Base-by-base conservation (phyloP, 1,140 invertebrate genomes). In the Drosophila kepulauana region DNA sequence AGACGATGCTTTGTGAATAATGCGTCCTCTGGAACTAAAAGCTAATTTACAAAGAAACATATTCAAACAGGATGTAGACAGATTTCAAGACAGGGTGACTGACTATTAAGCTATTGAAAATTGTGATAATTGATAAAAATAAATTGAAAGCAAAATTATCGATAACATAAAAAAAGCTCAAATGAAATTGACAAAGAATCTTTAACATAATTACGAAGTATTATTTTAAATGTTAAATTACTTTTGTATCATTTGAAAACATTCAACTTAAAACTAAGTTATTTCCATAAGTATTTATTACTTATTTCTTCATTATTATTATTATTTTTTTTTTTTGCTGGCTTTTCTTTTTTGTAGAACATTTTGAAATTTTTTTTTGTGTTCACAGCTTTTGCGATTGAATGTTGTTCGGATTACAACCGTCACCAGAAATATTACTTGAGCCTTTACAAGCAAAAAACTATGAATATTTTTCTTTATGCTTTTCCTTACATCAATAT, bases 261-360 rank as follows among this genome's bases (percentile, higher is more conserved):
- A 74, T 88, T 78, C 8, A 78, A 52, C 84, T 88, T 89, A 88
- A 48, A 57, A 25, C 66, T 81, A 78, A 67, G 8, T 54, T 58
- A 65, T 68, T 57, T 69, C 52, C 45, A 68, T 54, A 16, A 51
- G 41, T 28, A 38, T 38, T 8, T 38, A 1, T 33, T 38, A 38
- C 35, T 38, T 38, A 38, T 38, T 11, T 75, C 5, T 75, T 70
- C 28, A 10, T 28, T 1, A 48, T 38, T 38, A 51, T 43, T 69
- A 41, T 67, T 43, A 28, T 20, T 45, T 2, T 65, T 38, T 64
- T 67, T 59, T 52, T 35, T n/a, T 15, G 57, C 35, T 38, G 35
- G 35, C 54, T 75, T 75, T 64, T 54, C 66, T 49, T 72, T 51
- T 75, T 63, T 78, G 48, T 74, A 70, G 76, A 85, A 78, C 67